Evolutionary conservation across 2,113 vertebrate genomes (phyloP), one percentile per base, ranked within the genome.

Genomic region (Cephalopterus ornatus): DNA sequence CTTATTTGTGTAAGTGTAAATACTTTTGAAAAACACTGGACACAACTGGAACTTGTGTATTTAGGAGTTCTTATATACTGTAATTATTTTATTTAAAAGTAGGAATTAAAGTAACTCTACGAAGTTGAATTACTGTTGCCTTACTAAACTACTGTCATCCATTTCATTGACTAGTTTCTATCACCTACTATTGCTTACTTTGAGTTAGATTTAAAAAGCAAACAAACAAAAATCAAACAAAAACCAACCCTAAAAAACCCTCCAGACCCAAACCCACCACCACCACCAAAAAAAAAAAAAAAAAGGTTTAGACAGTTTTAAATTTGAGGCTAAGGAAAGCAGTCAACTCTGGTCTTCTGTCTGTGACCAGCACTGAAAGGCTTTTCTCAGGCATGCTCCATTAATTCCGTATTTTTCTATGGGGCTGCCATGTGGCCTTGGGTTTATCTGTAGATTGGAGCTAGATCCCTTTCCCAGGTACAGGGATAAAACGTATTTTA

Each of bases 261-360:
- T 50, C 49, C 14, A 14, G 49, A 27, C 4, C 5, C 26, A 42
- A 4, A 15, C 19, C 7, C 6, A 14, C 17, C 47, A 76, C 10
- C 19, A 76, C n/a, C 14, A 65, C 14, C 12, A 80, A 17, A 15
- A 59, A 26, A 12, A 6, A 20, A 22, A 39, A 19, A 49, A 27
- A 10, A 12, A 59, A 35, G 15, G 1, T 1, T 1, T n/a, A n/a
- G 5, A 41, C 1, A 6, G 12, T 52, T 88, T 47, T 1, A 14
- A 15, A 81, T 89, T 30, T 81, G 46, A 71, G 8, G 21, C 18
- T 83, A 44, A 84, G n/a, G 23, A 67, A 66, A 50, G 55, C 23
- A 35, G 47, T 20, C 37, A 70, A 18, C 28, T 67, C 59, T 80
- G 27, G 23, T 67, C 28, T 88, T 28, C 59, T 70, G 17, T 35